Evolutionary conservation across 2,797 vertebrate species (phyloP).

Genomic region (Thaleichthys pacificus): DNA sequence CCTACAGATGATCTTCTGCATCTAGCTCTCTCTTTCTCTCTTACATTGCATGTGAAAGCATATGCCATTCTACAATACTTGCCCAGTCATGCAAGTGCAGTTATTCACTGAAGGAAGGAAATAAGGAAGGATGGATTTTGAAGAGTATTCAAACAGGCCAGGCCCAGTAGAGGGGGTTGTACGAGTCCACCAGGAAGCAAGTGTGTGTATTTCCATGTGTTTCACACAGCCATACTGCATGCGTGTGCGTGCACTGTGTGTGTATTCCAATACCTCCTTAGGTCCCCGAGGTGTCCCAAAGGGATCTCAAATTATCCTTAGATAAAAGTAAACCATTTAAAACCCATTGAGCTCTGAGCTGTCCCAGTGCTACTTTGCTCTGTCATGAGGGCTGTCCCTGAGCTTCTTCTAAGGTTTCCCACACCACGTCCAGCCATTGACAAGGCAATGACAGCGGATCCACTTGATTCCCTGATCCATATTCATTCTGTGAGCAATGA

Average conservation of each 20-base stretch:
- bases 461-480: slow-evolving; percentile 11
- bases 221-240: too few species aligned
- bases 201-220: background rate
- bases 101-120: background rate
- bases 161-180: background rate
- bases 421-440: slow-evolving; percentile 14
- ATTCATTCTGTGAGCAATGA: slow-evolving; percentile 43
- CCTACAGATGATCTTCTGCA: too few species aligned
- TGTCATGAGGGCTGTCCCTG: slow-evolving; percentile 43
- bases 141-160: background rate
- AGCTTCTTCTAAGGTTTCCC: background rate
- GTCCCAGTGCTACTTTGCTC: slow-evolving; percentile 46
- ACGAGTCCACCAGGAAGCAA: slow-evolving; percentile 52
- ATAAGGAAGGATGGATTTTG: background rate
- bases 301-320: slow-evolving; percentile 36
- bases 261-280: background rate
- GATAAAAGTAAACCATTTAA: slow-evolving; percentile 64
- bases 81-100: too few species aligned
- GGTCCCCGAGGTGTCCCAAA: slow-evolving; percentile 16
- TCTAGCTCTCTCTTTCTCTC: too few species aligned
- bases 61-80: too few species aligned
- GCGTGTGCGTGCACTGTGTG: too few species aligned
- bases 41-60: too few species aligned
- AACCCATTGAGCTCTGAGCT: slow-evolving; percentile 55
- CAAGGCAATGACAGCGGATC: slow-evolving; percentile 20